phyloP scores from a whole-genome alignment of 2,888 invertebrate species.

The Papilio demoleus region DNA sequence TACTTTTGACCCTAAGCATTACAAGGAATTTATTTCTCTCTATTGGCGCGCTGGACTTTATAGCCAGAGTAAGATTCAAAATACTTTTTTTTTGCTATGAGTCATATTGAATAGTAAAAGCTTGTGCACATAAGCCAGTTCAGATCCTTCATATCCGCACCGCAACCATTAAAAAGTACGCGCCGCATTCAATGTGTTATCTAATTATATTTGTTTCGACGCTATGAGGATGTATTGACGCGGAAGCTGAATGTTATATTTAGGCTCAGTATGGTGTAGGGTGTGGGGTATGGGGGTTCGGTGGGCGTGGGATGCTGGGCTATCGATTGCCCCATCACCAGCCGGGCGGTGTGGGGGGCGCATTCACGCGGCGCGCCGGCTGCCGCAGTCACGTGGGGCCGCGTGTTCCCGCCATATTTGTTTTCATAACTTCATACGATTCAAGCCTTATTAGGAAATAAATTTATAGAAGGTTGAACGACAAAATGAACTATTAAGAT shows the following conservation, averaged over 20 bases:
- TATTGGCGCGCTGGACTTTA: background rate
- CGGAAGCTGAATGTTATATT: slow-evolving; percentile 76
- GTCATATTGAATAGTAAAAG: too few species aligned
- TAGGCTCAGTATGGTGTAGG: slow-evolving; percentile 68
- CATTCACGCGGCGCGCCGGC: slow-evolving; percentile 33
- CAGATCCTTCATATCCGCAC: too few species aligned
- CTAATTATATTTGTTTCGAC: slow-evolving; percentile 7
- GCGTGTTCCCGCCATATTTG: slow-evolving; percentile 27
- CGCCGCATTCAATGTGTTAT: background rate
- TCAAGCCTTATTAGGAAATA: background rate
- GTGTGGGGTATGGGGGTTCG: slow-evolving; percentile 58
- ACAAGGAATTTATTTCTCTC: background rate
- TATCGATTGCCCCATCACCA: slow-evolving; percentile 80
- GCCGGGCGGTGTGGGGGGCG: slow-evolving; percentile 49
- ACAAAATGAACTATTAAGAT: background rate
- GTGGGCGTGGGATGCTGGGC: slow-evolving; percentile 70
- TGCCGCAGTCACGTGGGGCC: slow-evolving; percentile 42
- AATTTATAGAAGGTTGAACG: background rate
- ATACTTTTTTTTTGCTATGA: too few species aligned
- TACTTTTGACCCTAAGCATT: too few species aligned
- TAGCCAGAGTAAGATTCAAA: background rate
- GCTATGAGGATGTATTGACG: slow-evolving; percentile 24
- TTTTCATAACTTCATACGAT: slow-evolving; percentile 1
- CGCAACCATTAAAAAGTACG: background rate
- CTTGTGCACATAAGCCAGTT: too few species aligned